Conservation (phyloP, 2,113 vertebrate species). For the Melanotaenia duboulayi region DNA sequence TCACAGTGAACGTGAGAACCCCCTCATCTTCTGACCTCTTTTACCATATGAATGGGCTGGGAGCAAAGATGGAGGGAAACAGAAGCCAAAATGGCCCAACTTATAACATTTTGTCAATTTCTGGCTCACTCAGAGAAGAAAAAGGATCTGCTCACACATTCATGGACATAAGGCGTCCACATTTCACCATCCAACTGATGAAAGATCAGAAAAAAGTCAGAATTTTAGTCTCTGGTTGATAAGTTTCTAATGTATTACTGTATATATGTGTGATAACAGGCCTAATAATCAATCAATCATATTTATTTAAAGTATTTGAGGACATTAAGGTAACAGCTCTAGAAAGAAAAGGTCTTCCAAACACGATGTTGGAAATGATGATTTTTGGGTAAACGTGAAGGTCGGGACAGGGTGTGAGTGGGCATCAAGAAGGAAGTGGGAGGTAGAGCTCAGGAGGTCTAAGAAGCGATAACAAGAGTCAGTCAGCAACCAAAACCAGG, state of each 20-base stretch:
- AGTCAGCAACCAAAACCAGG: slow-evolving; percentile 17
- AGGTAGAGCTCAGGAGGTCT: not conserved
- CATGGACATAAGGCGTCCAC: not conserved
- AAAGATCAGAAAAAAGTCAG: no score
- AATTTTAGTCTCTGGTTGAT: no score
- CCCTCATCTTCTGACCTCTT: slow-evolving; percentile 93
- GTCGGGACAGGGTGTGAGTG: no score
- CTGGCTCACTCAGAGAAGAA: not conserved
- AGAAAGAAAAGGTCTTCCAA: no score
- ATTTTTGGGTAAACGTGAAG: no score
- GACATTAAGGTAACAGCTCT: no score
- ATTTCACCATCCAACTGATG: not conserved
- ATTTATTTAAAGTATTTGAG: no score
- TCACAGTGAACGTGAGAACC: slow-evolving; percentile 94
- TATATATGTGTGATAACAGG: no score
- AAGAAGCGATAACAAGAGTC: not conserved
- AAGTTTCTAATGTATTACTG: no score
- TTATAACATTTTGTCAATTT: slow-evolving; percentile 32
- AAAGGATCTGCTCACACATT: not conserved
- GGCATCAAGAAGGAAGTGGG: not conserved
- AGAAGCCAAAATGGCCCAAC: slow-evolving; percentile 42
- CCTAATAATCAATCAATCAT: no score
- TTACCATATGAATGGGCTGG: slow-evolving; percentile 92
- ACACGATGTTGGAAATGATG: no score
- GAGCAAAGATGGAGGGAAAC: slow-evolving; percentile 49